Evolutionary conservation across 1,140 invertebrate species (phyloP), one percentile per base, ranked within the genome.

Genomic region (Cydia amplana): DNA sequence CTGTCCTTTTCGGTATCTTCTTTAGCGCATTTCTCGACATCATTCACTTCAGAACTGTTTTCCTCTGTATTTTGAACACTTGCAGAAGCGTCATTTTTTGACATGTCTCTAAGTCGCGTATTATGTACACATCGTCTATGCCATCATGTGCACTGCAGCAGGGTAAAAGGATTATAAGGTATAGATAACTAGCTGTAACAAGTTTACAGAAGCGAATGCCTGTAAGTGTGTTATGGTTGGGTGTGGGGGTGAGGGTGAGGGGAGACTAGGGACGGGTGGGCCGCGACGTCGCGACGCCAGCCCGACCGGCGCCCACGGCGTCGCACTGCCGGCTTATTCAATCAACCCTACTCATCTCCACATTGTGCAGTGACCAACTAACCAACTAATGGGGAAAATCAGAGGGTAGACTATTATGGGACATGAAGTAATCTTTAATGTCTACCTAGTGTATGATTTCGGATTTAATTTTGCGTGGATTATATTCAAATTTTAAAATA

Each of bases 231-330:
- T 75, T 77, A 49, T 77, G 55, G 70, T 67, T 40, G 49, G 73
- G 67, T 74, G 60, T 46, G 36, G 67, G 25, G 55, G 55, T 49
- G 67, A 75, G 78, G 72, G 77, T 75, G 77, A 70, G 78, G 74
- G 63, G 80, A 23, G 78, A 79, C 80, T 81, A 46, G 64, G 46
- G 77, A 73, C 12, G 74, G 73, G 79, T 73, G 75, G 75, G 25
- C 64, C 77, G 85, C 85, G 88, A 85, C 89, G 85, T 83, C 88
- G 85, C 84, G 89, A 90, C 89, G 89, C 89, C 88, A 92, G 88
- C 81, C 89, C 82, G 87, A 79, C 84, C 83, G 90, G 88, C 89
- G 89, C 90, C 90, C 77, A 28, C 77, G 67, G 55, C 82, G 82
- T 79, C 83, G 82, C 82, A 83, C 83, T 81, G 80, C 75, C 82